Evolutionary conservation across 2,113 vertebrate species (phyloP), one percentile per base, ranked within the genome.

Genomic region (Morone chrysops): DNA sequence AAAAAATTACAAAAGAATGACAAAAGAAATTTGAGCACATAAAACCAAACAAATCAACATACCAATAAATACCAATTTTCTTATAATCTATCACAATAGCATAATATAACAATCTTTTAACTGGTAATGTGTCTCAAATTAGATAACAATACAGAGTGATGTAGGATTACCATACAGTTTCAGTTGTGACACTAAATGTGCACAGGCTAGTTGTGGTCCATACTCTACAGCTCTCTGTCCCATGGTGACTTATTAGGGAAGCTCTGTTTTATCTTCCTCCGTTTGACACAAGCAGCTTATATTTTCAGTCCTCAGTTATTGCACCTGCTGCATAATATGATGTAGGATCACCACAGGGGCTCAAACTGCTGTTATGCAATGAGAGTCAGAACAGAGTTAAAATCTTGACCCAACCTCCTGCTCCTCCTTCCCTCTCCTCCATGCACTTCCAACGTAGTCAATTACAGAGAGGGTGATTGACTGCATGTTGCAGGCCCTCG

Each of bases 381-480:
- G 31, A 45, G 54, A 82, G 12, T 74, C 48, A 13, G 5, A 56
- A 45, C 43, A 8, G 47, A 18, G 36, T 57, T 51, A 59, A 31
- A 16, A 22, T 63, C 50, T 63, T 4, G 8, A 13, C 41, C 36
- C 31, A 60, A 54, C 60, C 43, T 53, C 56, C 81, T 48, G 36
- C 61, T 60, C 12, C 16, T 67, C 59, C 40, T 38, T 22, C 60
- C 8, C 7, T 73, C 25, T 70, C 71, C 65, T 67, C 60, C 25
- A 8, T 18, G 25, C 50, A 18, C 75, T 75, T 77, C 78, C 79
- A 74, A 22, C 17, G 20, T 81, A 78, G 77, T 85, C 82, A 84
- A 76, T 91, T 88, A 90, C 78, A 0, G 14, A 72, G 77, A 71
- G 11, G 36, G 65, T 70, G 72, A 92, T 82, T 84, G 82, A 90